Evolutionary conservation across 2,113 vertebrate species (phyloP).

Genomic region (Anolis sagrei): DNA sequence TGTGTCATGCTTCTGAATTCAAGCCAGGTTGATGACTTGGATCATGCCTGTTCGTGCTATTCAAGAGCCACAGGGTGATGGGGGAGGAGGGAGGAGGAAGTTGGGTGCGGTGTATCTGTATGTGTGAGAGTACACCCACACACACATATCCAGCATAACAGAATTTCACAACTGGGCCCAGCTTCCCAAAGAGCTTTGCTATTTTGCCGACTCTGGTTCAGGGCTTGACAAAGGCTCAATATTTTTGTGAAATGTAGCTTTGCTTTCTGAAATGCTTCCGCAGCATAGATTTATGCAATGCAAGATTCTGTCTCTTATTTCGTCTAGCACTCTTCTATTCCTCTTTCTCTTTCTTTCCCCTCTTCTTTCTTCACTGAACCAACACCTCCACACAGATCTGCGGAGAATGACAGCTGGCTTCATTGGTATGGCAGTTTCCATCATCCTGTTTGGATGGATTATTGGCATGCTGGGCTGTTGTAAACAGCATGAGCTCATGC

Average conservation of each 20-base stretch:
- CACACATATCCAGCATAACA: background rate
- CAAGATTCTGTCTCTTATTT: background rate
- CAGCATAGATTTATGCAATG: background rate
- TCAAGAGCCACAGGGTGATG: background rate
- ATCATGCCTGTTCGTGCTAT: background rate
- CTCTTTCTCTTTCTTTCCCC: background rate
- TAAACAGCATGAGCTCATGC: slow-evolving; percentile 94
- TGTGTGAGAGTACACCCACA: background rate
- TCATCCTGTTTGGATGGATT: slow-evolving; percentile 93
- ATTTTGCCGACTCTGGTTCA: background rate
- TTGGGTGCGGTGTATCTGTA: background rate
- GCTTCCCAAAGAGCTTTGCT: background rate
- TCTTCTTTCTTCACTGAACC: slow-evolving; percentile 44
- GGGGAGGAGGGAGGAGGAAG: too few relatives aligned
- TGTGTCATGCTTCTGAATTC: background rate
- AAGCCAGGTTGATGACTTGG: background rate
- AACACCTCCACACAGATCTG: slow-evolving; percentile 78
- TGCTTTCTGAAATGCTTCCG: background rate
- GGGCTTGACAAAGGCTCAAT: background rate
- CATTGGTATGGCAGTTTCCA: slow-evolving; percentile 93
- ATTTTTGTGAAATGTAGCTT: background rate
- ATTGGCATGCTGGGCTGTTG: slow-evolving; percentile 92
- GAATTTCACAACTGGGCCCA: background rate
- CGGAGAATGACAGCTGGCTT: slow-evolving; percentile 94
- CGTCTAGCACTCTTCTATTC: background rate